Conservation (phyloP, 2,888 invertebrate species). For the Melanchra persicariae region DNA sequence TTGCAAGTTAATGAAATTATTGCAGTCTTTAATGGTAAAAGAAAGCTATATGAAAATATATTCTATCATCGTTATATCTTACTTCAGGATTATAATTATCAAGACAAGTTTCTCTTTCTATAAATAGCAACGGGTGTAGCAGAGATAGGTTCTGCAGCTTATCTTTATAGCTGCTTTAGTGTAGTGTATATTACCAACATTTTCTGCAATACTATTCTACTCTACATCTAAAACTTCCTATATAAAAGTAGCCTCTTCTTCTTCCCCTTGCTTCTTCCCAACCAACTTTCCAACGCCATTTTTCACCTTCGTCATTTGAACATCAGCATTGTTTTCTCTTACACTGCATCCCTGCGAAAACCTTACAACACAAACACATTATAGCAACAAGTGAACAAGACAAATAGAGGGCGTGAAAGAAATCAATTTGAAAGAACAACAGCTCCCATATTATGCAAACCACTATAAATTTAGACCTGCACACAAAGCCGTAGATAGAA, state of each 20-base stretch:
- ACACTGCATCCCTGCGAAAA: conserved; percentile 19
- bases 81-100: conserved; percentile 10
- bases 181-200: too few relatives aligned
- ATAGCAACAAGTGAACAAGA: conserved; percentile 28
- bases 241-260: too few relatives aligned
- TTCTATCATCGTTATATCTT: not conserved
- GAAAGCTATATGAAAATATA: not conserved
- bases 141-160: not conserved
- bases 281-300: not conserved
- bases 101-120: conserved; percentile 28
- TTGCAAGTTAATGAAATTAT: not conserved
- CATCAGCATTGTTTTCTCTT: conserved; percentile 26
- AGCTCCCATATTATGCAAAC: conserved; percentile 52
- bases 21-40: not conserved
- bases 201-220: too few relatives aligned
- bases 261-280: too few relatives aligned
- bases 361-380: conserved; percentile 27
- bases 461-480: conserved; percentile 14
- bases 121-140: not conserved
- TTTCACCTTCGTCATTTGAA: not conserved
- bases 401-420: conserved; percentile 58
- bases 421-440: conserved; percentile 58
- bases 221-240: too few relatives aligned
- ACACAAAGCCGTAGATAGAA: conserved; percentile 43
- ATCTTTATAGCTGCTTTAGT: not conserved